Base-by-base conservation (phyloP, 2,888 invertebrate species). In the Zootermopsis nevadensis region DNA sequence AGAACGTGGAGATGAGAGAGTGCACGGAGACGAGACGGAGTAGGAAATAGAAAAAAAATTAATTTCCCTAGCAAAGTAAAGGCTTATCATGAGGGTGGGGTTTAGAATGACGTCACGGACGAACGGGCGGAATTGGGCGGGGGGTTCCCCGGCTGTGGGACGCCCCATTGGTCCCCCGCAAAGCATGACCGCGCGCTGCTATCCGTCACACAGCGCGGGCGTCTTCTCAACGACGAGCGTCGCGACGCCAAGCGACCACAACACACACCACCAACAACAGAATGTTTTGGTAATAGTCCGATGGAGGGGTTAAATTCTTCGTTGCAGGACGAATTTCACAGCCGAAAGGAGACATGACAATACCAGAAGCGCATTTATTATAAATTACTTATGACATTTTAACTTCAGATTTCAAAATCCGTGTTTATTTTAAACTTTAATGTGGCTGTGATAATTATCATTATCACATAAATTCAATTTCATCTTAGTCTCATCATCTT, bases 81-180 rank as follows among this genome's bases (percentile, higher is more conserved):
- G 74, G 74, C 74, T 79, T 60, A 66, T 79, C 79, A 79, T 79
- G 80, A 53, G 72, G 85, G 80, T 72, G 35, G 77, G 81, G 72
- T 60, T 42, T 67, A 69, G 66, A 67, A 76, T 84, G 84, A 84
- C 81, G 82, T 84, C 83, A 83, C 79, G 83, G 82, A 48, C 67
- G 77, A 77, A 80, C 79, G 82, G 84, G 77, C 69, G 80, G 83
- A 82, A 84, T 82, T 83, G 80, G 81, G 83, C 83, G 72, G 80
- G 77, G 81, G 80, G 83, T 42, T 55, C 67, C 76, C 85, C 83
- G 83, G 82, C 81, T 77, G 85, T 79, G 84, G 84, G 76, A 85
- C 85, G 84, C 86, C 86, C 86, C 86, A 86, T 86, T 87, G 87
- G 86, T 86, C 85, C 86, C 85, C 86, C 86, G 85, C 86, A 86